phyloP scores from a whole-genome alignment of 2,797 vertebrate genomes.

The Microchirus variegatus region DNA sequence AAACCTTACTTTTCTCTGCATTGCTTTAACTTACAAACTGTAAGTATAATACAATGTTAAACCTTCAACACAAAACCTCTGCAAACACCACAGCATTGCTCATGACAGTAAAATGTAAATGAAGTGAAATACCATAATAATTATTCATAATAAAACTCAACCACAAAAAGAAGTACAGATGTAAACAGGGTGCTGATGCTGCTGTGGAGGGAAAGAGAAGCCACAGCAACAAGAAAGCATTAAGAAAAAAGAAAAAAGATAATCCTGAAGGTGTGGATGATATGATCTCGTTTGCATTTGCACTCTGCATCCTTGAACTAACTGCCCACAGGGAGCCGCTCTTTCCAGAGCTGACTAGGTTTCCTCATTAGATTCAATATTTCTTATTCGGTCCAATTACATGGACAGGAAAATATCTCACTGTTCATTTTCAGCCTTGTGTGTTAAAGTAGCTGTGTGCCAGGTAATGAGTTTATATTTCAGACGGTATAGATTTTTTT shows the following conservation, averaged over 20 bases:
- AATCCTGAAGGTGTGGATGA: constrained; percentile 11
- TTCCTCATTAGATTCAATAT: constrained; percentile 54
- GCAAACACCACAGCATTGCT: no score
- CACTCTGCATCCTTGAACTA: constrained; percentile 16
- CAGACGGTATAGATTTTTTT: no score
- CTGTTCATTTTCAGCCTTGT: constrained; percentile 3
- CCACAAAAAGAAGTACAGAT: not conserved
- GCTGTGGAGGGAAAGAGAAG: not conserved
- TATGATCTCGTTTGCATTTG: constrained; percentile 17
- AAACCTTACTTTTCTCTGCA: no score
- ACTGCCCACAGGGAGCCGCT: constrained; percentile 17
- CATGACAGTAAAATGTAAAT: no score
- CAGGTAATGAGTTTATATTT: constrained; percentile 7
- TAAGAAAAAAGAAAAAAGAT: constrained; percentile 10
- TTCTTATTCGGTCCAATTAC: constrained; percentile 49
- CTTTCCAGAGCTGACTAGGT: constrained; percentile 8
- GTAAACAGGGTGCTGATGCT: not conserved
- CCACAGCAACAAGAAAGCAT: constrained; percentile 3
- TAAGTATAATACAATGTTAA: no score
- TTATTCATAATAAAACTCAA: not conserved
- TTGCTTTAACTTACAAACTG: no score
- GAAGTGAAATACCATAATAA: not conserved
- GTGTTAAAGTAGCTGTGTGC: constrained; percentile 3
- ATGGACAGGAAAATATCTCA: constrained; percentile 11
- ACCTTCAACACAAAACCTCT: no score